Base-by-base conservation (phyloP, 2,113 vertebrate genomes). In the Ondatra zibethicus region DNA sequence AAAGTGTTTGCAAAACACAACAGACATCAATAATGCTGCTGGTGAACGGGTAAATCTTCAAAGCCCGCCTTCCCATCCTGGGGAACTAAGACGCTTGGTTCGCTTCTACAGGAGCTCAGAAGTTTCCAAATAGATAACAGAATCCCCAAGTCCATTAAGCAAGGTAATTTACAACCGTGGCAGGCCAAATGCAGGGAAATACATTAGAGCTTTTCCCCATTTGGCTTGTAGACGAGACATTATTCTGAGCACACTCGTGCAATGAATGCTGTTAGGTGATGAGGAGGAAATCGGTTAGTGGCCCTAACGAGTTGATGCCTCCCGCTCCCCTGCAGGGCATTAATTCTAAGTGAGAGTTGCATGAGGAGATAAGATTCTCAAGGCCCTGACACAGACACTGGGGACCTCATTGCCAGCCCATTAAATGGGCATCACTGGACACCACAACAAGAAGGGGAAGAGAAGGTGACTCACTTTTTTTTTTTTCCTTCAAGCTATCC, bases 111-210 rank as follows among this genome's bases (percentile, higher is more conserved):
- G 93, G 92, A 98, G 93, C 95, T 85, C 91, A 93, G 97, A 96
- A 97, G 97, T 98, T 98, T 98, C 95, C 81, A n/a, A 97, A 96
- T 84, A 98, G 97, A 95, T 88, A 98, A 97, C 95, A 98, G 97
- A 97, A 94, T 96, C 97, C 96, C 78, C 0, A 73, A 98, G 97
- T 97, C 98, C 98, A 98, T 98, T 98, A 98, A 98, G 93, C 96
- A 97, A 98, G 94, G 97, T 97, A 98, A 98, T 98, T 98, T 97
- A 97, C 92, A 95, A 68, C 0, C 55, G 63, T 96, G 97, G 97
- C 97, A 47, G 89, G 91, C 94, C 98, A 97, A 98, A 98, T 97
- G 96, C 63, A 68, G 95, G 96, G 95, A 98, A 98, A 96, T 39
- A 33, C 98, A 96, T 98, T 97, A 97, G 72, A 88, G 96, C 47